phyloP scores from a whole-genome alignment of 1,140 invertebrate genomes.

The Drosophila tropicalis region DNA sequence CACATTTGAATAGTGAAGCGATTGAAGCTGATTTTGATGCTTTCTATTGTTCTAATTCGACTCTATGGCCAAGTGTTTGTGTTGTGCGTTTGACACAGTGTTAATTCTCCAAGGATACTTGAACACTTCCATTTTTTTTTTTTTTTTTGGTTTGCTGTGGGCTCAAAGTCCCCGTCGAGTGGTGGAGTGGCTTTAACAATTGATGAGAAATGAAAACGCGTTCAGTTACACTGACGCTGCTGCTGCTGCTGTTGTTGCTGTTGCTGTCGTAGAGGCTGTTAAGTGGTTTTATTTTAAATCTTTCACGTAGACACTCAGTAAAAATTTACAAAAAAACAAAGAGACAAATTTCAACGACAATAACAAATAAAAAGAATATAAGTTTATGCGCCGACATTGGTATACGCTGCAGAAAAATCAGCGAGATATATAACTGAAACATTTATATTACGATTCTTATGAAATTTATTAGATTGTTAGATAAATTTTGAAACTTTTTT shows the following conservation, averaged over 20 bases:
- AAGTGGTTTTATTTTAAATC: conserved; percentile 83
- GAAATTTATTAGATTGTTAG: too few relatives aligned
- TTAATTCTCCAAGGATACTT: conserved; percentile 57
- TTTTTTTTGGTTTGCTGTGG: too few relatives aligned
- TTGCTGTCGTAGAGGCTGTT: conserved; percentile 36
- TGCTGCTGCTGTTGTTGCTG: neutral
- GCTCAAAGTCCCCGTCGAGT: conserved; percentile 7
- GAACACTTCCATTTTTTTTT: conserved; percentile 35
- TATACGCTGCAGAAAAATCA: too few relatives aligned
- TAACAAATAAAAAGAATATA: neutral
- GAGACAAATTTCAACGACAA: neutral
- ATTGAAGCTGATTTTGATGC: neutral
- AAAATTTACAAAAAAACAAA: conserved; percentile 16
- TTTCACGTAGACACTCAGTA: conserved; percentile 63
- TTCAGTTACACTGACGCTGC: conserved; percentile 9
- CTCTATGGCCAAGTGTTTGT: neutral
- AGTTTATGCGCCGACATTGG: too few relatives aligned
- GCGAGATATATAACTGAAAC: neutral
- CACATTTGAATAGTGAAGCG: too few relatives aligned
- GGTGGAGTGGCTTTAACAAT: conserved; percentile 63
- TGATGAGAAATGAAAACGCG: conserved; percentile 61
- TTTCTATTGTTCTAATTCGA: neutral
- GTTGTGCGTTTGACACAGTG: conserved; percentile 32
- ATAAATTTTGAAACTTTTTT: too few relatives aligned
- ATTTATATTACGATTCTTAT: too few relatives aligned